These are phyloP conservation scores for Idaea straminata DNA, from an alignment of 2,888 invertebrate genomes.

Conservation along the genomic window DNA sequence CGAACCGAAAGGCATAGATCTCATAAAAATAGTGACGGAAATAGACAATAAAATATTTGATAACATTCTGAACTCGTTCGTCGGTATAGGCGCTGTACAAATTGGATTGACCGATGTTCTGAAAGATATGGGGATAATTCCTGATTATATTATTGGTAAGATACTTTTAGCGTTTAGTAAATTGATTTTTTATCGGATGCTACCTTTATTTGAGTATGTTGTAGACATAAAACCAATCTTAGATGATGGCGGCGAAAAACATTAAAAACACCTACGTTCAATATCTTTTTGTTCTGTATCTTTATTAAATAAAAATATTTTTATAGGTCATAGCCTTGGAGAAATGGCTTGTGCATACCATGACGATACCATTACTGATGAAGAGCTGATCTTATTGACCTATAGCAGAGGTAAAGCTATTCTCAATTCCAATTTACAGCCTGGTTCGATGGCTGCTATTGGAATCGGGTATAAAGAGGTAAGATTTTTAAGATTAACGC, in stretches of 20 bases:
- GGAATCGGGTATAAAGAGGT: slow-evolving; percentile 81
- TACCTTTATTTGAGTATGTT: background rate
- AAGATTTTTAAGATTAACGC: slow-evolving; percentile 10
- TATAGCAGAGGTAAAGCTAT: slow-evolving; percentile 88
- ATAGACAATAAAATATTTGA: slow-evolving; percentile 81
- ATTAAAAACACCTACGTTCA: no score
- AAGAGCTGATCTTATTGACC: slow-evolving; percentile 89
- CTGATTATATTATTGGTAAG: slow-evolving; percentile 88
- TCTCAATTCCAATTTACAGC: slow-evolving; percentile 80
- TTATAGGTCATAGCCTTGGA: slow-evolving; percentile 81
- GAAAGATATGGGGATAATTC: slow-evolving; percentile 79
- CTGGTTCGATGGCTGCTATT: slow-evolving; percentile 93
- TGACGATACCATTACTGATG: slow-evolving; percentile 85
- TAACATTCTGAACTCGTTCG: slow-evolving; percentile 85
- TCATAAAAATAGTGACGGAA: slow-evolving; percentile 82
- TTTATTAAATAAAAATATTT: background rate
- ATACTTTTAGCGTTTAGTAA: slow-evolving; percentile 7
- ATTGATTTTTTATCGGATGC: background rate
- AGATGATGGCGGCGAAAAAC: no score
- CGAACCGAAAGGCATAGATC: slow-evolving; percentile 80
- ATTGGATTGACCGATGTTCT: slow-evolving; percentile 84
- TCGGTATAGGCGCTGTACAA: slow-evolving; percentile 85
- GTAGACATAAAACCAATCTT: background rate
- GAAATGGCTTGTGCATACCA: slow-evolving; percentile 85
- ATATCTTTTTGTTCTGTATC: background rate